Evolutionary conservation across 2,888 invertebrate species (phyloP), one percentile per base, ranked within the genome.

Genomic region (Nasonia oneida): DNA sequence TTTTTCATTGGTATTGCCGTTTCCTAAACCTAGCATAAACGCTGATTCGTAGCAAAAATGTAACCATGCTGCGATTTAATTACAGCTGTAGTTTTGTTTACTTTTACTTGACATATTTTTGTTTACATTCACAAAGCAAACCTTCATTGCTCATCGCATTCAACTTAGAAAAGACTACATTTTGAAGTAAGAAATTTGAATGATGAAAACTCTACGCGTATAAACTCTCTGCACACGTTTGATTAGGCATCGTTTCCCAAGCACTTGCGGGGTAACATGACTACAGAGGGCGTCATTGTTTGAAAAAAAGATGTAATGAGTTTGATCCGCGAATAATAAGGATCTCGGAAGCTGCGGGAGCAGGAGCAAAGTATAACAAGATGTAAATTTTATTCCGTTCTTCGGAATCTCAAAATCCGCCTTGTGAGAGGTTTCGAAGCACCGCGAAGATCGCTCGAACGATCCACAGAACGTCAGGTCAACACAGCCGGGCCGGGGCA

Each of bases 331-430:
- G 74, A 57, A 84, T 84, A 84, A 78, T 78, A 78, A 84, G 79
- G 79, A 73, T 79, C 73, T 78, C 3, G 61, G 53, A 79, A 77
- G 64, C 73, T 33, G 29, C 29, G 29, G 37, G n/a, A 23, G 23
- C 5, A 57, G 67, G 84, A 84, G 80, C 70, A 53, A 70, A 71
- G 70, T 82, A 78, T 89, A 89, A 87, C 85, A 85, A 88, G 84
- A 89, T 89, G 89, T 86, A 88, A 89, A 89, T 89, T 86, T 88
- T 86, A 89, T 88, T 81, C 85, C 53, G 23, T 33, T 81, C 81
- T 50, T 53, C 39, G 53, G 42, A 53, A 71, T 71, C 74, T 53
- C 75, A 57, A 84, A 75, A 84, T 61, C 50, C 84, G 42, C 53
- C 83, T 70, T 39, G 71, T 33, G 10, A 53, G 29, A 53, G 37